Base-by-base conservation (phyloP, 2,888 invertebrate species). In the Beris chalybata region DNA sequence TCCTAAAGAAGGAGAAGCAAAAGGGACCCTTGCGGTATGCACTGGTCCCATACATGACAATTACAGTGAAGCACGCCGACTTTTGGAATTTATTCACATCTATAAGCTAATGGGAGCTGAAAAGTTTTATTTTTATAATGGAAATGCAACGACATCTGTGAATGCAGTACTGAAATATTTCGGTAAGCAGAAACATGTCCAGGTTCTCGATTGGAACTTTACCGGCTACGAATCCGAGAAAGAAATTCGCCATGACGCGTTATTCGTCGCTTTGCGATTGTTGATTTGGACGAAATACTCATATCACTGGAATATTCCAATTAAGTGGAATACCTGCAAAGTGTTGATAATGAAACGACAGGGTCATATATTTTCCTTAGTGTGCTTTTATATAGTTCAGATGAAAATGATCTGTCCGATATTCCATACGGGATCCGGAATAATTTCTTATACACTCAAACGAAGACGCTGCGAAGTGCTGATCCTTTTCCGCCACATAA, bases 211-310 rank as follows among this genome's bases (percentile, higher is more conserved):
- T 2, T 84, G 83, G 83, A 76, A 81, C 69, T 72, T 80, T 38
- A 66, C 74, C 4, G 69, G 70, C 5, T 74, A 78, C 5, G 71
- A 74, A 48, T 71, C 75, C 30, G 75, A 80, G 64, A 70, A 71
- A 48, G 82, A 82, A 29, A 71, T 83, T 1, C 77, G 82, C 59
- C 77, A 79, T 2, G 92, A 92, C 74, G 94, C 93, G 0, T 85
- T 92, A 69, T 93, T 95, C 77, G 94, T 93, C 0, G 93, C 95
- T 47, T 86, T n/a, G 86, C 92, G 4, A 86, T 94, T 61, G 88
- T 95, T 61, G 95, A 95, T 77, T 84, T 95, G 69, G 95, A 95
- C 75, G 95, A 95, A 78, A 89, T 89, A 74, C 87, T 95, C 71
- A 83, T 95, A 74, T 93, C 94, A 0, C 85, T 90, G 58, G 85